Evolutionary conservation across 1,140 invertebrate genomes (phyloP).

Genomic region (Bombyx mandarina): DNA sequence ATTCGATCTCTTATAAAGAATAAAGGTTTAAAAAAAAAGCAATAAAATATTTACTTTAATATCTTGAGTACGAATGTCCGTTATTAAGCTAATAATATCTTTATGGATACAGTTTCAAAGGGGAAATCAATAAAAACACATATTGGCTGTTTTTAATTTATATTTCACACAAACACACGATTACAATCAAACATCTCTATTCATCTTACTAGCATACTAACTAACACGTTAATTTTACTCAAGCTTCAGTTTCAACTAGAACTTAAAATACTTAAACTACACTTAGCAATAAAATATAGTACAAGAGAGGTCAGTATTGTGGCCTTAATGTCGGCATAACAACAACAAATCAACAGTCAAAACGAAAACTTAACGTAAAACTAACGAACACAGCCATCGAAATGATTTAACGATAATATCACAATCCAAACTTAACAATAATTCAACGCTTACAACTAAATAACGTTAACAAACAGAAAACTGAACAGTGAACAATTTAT

Average conservation of each 20-base stretch:
- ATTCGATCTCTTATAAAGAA: no score
- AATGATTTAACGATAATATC: conserved; percentile 37
- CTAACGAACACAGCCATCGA: conserved; percentile 66
- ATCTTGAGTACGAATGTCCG: no score
- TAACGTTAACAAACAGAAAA: conserved; percentile 48
- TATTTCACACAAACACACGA: conserved; percentile 54
- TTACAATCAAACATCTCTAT: conserved; percentile 50
- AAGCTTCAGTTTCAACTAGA: conserved; percentile 59
- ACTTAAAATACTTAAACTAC: conserved; percentile 11
- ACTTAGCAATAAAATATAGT: neutral
- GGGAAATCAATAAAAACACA: conserved; percentile 21
- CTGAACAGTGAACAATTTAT: conserved; percentile 21
- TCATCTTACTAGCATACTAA: conserved; percentile 28
- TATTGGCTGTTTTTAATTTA: conserved; percentile 24
- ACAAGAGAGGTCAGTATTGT: conserved; percentile 3
- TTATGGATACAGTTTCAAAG: neutral
- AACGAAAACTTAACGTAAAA: conserved; percentile 70
- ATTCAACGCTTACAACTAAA: conserved; percentile 58
- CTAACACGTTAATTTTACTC: conserved; percentile 65
- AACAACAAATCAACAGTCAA: conserved; percentile 46
- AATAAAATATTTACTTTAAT: no score
- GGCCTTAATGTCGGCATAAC: conserved; percentile 62
- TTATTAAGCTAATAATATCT: no score
- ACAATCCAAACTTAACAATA: conserved; percentile 58
- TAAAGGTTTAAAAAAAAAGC: no score